Conservation (phyloP, 1,140 invertebrate species). For the Drosophila lini region DNA sequence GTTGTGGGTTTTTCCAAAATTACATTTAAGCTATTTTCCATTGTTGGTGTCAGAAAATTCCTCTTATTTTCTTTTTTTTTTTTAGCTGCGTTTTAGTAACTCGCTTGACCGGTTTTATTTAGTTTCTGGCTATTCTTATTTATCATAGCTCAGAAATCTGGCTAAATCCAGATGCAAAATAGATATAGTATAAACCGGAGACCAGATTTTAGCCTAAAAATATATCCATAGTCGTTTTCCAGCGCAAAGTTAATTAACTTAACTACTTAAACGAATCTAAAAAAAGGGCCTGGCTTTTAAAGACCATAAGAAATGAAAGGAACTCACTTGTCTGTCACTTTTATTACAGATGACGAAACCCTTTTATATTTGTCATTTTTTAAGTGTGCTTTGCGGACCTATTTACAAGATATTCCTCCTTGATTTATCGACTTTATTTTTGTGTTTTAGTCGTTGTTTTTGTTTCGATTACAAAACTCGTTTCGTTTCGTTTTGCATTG, state of each 20-base stretch:
- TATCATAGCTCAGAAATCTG: conserved; percentile 11
- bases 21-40: conserved; percentile 17
- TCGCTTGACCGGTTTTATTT: conserved; percentile 37
- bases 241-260: neutral
- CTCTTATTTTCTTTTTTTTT: conserved; percentile 12
- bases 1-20: conserved; percentile 15
- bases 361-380: conserved; percentile 6
- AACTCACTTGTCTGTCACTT: neutral
- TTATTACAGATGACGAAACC: conserved; percentile 1
- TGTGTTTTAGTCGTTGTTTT: conserved; percentile 29
- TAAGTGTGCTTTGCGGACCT: conserved; percentile 20
- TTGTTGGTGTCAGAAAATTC: conserved; percentile 5
- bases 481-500: conserved; percentile 57
- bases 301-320: too few species aligned
- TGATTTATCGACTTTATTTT: conserved; percentile 30
- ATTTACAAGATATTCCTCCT: conserved; percentile 17
- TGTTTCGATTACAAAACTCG: conserved; percentile 59
- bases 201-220: neutral
- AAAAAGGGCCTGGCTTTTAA: too few species aligned
- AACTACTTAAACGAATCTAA: too few species aligned
- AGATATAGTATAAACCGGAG: neutral
- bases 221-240: neutral
- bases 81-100: conserved; percentile 25
- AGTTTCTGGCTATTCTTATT: conserved; percentile 15
- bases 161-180: conserved; percentile 9